These are phyloP conservation scores for Melanotaenia boesemani DNA, from an alignment of 2,797 vertebrate species.

Conservation along the genomic window DNA sequence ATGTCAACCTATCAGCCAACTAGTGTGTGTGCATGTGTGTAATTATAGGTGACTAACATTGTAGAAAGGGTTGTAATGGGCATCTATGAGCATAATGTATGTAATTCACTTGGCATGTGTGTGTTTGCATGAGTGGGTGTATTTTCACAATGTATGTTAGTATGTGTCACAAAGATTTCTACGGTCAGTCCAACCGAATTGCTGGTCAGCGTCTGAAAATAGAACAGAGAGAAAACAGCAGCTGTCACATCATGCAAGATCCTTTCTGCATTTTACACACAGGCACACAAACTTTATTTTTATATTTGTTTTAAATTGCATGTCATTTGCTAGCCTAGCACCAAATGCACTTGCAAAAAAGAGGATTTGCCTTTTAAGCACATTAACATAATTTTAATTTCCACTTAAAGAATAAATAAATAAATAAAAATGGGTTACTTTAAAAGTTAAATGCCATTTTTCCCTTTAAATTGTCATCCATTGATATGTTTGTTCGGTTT, in stretches of 20 bases:
- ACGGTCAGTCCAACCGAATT: slow-evolving; percentile 18
- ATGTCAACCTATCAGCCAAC: slow-evolving; percentile 12
- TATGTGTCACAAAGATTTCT: slow-evolving; percentile 25
- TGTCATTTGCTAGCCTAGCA: not conserved
- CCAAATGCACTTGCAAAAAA: not conserved
- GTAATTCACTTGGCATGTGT: slow-evolving; percentile 44
- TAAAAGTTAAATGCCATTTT: not conserved
- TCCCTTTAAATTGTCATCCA: not conserved
- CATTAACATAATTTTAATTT: not conserved
- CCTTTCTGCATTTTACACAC: not conserved
- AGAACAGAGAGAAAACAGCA: slow-evolving; percentile 37
- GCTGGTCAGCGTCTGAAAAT: slow-evolving; percentile 47
- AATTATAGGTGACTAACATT: slow-evolving; percentile 33
- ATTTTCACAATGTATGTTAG: slow-evolving; percentile 8
- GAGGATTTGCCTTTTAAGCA: not conserved
- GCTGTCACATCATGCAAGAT: slow-evolving; percentile 31
- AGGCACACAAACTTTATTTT: not conserved
- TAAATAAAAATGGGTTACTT: not conserved
- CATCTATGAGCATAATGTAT: slow-evolving; percentile 38
- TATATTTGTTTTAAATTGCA: not conserved
- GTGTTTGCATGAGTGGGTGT: slow-evolving; percentile 3
- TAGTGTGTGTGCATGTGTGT: slow-evolving; percentile 7
- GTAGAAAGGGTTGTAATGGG: slow-evolving; percentile 20
- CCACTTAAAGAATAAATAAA: not conserved
- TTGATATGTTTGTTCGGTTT: not conserved